Evolutionary conservation across 2,113 vertebrate species (phyloP).

Genomic region (Ploceus nigricollis): DNA sequence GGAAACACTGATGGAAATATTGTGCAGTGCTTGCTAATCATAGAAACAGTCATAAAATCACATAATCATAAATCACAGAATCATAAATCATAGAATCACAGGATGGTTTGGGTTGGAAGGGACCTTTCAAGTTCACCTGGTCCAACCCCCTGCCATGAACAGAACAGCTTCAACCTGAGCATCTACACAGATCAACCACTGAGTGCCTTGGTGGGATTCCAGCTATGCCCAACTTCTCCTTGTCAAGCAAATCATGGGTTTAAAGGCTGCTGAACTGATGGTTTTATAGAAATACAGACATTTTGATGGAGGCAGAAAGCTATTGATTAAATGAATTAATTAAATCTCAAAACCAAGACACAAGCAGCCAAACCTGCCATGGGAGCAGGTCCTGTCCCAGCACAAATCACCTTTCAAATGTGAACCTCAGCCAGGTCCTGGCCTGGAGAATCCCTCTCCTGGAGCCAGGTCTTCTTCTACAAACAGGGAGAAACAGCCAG

Average conservation of each 20-base stretch:
- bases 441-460: neutral
- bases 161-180: neutral
- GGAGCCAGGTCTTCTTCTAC: neutral
- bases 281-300: neutral
- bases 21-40: fast-evolving
- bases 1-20: neutral
- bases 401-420: neutral
- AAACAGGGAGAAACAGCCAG: neutral
- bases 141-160: neutral
- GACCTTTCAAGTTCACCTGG: neutral
- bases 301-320: neutral
- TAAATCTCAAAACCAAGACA: neutral
- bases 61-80: neutral
- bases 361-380: neutral
- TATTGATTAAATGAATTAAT: neutral
- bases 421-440: neutral
- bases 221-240: neutral
- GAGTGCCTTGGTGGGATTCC: neutral
- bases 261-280: neutral
- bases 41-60: neutral
- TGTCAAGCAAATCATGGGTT: neutral
- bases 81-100: neutral
- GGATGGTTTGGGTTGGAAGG: neutral
- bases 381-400: neutral
- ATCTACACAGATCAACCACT: fast-evolving